Conservation (phyloP, 30 jellyfish, hydroid and myxozoan genomes). For the Catostylus mosaicus region DNA sequence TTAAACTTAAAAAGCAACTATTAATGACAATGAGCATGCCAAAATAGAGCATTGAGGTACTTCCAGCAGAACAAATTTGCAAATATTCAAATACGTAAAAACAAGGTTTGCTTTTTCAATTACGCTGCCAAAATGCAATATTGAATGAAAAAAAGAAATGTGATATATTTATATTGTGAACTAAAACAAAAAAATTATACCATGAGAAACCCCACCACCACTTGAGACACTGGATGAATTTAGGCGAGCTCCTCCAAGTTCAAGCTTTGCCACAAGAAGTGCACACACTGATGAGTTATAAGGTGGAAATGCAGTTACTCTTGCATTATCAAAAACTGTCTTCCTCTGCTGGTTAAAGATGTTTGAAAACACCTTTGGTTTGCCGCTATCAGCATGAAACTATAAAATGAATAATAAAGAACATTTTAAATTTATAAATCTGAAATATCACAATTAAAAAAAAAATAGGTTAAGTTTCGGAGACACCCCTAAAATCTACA, state of each 20-base stretch:
- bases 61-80: too few relatives aligned
- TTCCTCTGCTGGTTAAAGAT: constrained; percentile 52
- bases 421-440: too few relatives aligned
- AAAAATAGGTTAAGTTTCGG: neutral
- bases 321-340: constrained; percentile 51
- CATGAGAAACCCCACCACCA: constrained; percentile 44
- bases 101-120: too few relatives aligned
- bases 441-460: too few relatives aligned
- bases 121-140: too few relatives aligned
- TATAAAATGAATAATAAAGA: constrained; percentile 6
- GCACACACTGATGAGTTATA: constrained; percentile 52
- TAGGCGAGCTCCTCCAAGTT: constrained; percentile 74
- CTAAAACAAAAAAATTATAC: neutral
- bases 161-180: too few relatives aligned
- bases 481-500: neutral
- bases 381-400: constrained; percentile 53
- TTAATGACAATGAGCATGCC: too few relatives aligned
- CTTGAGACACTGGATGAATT: constrained; percentile 65
- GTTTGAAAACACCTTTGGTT: constrained; percentile 44
- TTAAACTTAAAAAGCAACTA: too few relatives aligned
- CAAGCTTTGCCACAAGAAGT: constrained; percentile 56
- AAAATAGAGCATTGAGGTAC: too few relatives aligned
- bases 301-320: constrained; percentile 66
- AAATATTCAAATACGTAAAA: too few relatives aligned
- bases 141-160: too few relatives aligned